A percentile compares a stretch with the other conserved stretches of the same genome.
phyloP scores from a whole-genome alignment of 1,140 invertebrate genomes.

The Scylla paramamosain region DNA sequence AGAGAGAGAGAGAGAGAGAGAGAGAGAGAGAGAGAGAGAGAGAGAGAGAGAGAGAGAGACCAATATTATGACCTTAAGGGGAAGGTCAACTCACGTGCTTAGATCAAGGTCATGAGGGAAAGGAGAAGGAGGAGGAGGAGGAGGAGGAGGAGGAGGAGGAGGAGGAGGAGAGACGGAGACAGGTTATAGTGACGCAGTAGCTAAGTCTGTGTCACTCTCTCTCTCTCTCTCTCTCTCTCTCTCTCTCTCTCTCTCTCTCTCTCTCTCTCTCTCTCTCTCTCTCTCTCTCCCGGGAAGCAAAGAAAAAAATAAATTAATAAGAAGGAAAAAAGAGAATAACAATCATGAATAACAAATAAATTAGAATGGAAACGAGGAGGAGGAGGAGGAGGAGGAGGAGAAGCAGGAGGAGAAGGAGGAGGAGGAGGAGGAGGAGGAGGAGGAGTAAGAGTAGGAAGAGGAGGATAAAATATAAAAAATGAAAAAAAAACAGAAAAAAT shows the following conservation, averaged over 20 bases:
- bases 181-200: slow-evolving; percentile 11
- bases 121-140: not conserved
- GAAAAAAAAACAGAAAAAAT: too few species aligned
- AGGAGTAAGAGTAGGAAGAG: too few species aligned
- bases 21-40: too few species aligned
- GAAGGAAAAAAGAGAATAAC: too few species aligned
- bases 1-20: too few species aligned
- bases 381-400: not conserved
- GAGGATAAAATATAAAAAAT: too few species aligned
- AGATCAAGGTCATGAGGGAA: not conserved
- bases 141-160: not conserved
- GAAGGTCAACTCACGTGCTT: not conserved
- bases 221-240: slow-evolving; percentile 20
- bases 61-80: too few species aligned
- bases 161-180: not conserved
- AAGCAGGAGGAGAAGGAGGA: not conserved
- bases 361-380: not conserved
- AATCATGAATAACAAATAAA: not conserved
- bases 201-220: not conserved
- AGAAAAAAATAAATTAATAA: too few species aligned
- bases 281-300: too few species aligned
- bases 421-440: not conserved
- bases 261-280: too few species aligned
- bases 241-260: not conserved
- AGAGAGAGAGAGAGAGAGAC: too few species aligned